Base-by-base conservation (phyloP, 2,113 vertebrate species). In the Poecilia latipinna region DNA sequence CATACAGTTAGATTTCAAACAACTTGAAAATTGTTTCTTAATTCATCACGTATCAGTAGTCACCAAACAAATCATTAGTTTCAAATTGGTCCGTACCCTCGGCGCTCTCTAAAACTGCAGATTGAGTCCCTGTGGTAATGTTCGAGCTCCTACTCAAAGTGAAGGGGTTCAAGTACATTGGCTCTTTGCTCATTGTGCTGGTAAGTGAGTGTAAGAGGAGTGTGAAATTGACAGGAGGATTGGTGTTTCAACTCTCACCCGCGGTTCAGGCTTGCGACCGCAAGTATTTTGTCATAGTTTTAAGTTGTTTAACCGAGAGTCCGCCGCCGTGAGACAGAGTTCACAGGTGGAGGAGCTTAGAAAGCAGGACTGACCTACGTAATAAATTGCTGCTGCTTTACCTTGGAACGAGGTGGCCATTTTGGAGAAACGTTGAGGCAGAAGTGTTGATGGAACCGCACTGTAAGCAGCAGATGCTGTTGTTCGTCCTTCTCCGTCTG, bases 401-500 rank as follows among this genome's bases (percentile, higher is more conserved):
- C 32, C 63, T 31, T 72, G 26, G 66, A 70, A 77, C 24, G 15
- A 65, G 44, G 62, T 64, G 62, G 69, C 42, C 75, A 62, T 79
- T 82, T 80, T 61, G 63, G 78, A 63, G 65, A 74, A 70, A 72
- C 51, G 61, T 65, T 31, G 37, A 71, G 48, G 69, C 35, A 75
- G 71, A 60, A 78, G 76, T 70, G 63, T 64, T 76, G 68, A 67
- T 66, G 61, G 64, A 80, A 44, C 54, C 51, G 69, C 65, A 67
- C 79, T 66, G 68, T 63, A 68, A 76, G 76, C 74, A 77, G 78
- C 62, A 78, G 82, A 80, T 62, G 54, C 64, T 66, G 44, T 65
- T 80, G 60, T 77, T 85, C 61, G 24, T 77, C 79, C 70, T 84
- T 83, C 48, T 78, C 71, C 68, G 48, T 77, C 61, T 73, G 84